phyloP scores from a whole-genome alignment of 2,113 vertebrate species.

The Psittacus erithacus region DNA sequence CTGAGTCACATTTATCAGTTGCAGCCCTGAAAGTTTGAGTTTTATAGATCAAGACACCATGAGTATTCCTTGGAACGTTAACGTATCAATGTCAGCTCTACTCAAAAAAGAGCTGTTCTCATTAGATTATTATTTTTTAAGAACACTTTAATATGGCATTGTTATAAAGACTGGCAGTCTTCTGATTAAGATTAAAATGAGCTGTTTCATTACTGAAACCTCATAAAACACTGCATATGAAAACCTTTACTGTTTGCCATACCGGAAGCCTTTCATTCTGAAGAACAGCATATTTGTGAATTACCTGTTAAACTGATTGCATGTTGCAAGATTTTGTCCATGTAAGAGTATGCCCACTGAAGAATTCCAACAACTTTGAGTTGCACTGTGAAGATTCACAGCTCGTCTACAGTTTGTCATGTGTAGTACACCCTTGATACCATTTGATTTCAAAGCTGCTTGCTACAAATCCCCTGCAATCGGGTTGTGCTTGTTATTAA shows the following conservation, averaged over 20 bases:
- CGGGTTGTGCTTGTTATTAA: conserved; percentile 32
- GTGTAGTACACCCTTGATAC: background rate
- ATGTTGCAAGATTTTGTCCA: background rate
- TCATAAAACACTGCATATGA: background rate
- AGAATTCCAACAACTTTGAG: background rate
- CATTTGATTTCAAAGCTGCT: conserved; percentile 42
- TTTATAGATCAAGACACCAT: background rate
- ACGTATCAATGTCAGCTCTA: background rate
- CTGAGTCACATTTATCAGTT: background rate
- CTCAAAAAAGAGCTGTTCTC: background rate
- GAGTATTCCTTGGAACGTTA: background rate
- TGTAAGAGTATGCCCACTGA: background rate
- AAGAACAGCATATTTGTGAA: background rate
- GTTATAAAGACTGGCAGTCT: background rate
- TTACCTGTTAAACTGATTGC: background rate
- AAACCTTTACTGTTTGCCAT: background rate
- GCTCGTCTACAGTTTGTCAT: conserved; percentile 5
- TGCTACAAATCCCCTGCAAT: conserved; percentile 67
- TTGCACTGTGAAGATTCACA: background rate
- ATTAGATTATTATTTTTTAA: background rate
- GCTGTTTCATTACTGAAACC: conserved; percentile 4
- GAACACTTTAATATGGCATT: background rate
- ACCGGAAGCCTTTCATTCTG: background rate
- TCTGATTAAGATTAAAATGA: conserved; percentile 34
- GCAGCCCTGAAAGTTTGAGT: background rate